A percentile compares a stretch with the other conserved stretches of the same genome.
Conservation (phyloP, 2,888 invertebrate species). For the Idaea aversata region DNA sequence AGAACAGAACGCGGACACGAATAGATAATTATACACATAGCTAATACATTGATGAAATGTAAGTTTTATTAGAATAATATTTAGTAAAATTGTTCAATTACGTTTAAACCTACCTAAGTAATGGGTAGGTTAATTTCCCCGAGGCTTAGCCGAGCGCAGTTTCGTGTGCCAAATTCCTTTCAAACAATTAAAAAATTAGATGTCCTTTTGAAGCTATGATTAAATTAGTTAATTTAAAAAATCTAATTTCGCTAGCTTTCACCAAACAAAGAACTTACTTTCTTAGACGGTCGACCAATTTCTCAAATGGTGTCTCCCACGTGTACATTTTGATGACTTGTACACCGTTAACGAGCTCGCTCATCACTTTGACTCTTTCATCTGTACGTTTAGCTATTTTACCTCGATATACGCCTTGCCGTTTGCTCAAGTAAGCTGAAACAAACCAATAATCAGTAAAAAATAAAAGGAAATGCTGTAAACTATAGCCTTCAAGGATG, state of each 20-base stretch:
- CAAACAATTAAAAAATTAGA: background rate
- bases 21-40: too few relatives aligned
- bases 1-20: too few relatives aligned
- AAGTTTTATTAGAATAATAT: too few relatives aligned
- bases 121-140: too few relatives aligned
- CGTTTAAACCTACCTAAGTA: too few relatives aligned
- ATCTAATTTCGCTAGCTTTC: background rate
- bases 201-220: background rate
- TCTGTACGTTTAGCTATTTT: slow-evolving; percentile 86
- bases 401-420: slow-evolving; percentile 71
- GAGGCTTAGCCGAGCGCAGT: too few relatives aligned
- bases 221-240: background rate
- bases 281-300: slow-evolving; percentile 83
- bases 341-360: slow-evolving; percentile 88
- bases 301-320: slow-evolving; percentile 90
- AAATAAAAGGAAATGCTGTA: too few relatives aligned
- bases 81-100: too few relatives aligned
- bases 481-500: too few relatives aligned
- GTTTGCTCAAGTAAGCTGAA: slow-evolving; percentile 70
- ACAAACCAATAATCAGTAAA: slow-evolving; percentile 14
- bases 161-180: too few relatives aligned
- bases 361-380: slow-evolving; percentile 88
- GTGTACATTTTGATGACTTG: slow-evolving; percentile 93
- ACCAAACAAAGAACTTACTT: slow-evolving; percentile 70
- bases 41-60: too few relatives aligned